A percentile compares a stretch with the other conserved stretches of the same genome.
Conservation (phyloP, 92 coral and sea anemone genomes). For the Ricordea florida region DNA sequence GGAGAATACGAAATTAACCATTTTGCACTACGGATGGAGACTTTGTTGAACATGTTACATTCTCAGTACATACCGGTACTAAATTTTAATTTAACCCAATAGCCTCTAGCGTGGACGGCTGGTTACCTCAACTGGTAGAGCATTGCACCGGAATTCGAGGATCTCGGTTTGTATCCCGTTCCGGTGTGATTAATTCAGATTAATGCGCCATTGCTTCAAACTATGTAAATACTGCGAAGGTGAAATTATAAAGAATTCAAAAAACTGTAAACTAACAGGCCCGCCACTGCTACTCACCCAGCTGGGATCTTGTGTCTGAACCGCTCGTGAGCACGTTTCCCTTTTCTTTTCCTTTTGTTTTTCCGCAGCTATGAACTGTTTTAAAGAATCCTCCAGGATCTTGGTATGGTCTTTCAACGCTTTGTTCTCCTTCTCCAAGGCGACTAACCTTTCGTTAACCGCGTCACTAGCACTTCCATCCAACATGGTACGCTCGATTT, state of each 20-base stretch:
- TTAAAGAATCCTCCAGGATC: conserved; percentile 75
- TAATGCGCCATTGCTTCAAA: too few species aligned
- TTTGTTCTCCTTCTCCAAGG: conserved; percentile 81
- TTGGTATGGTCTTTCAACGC: conserved; percentile 68
- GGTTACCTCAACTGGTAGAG: too few species aligned
- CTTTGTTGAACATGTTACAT: too few species aligned
- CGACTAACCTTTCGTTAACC: conserved; percentile 53
- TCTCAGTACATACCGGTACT: too few species aligned
- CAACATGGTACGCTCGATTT: conserved; percentile 65
- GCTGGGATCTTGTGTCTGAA: conserved; percentile 46
- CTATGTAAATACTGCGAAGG: too few species aligned
- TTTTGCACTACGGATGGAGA: too few species aligned
- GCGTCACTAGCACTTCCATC: conserved; percentile 43
- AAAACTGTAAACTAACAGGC: neutral
- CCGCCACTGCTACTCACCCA: conserved; percentile 16
- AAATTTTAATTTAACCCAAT: too few species aligned
- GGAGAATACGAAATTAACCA: too few species aligned
- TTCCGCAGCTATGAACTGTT: conserved; percentile 53
- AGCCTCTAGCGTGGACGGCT: too few species aligned
- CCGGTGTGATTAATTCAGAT: too few species aligned
- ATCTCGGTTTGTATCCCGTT: too few species aligned
- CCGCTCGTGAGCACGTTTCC: conserved; percentile 15
- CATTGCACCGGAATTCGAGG: too few species aligned
- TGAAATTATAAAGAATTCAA: neutral
- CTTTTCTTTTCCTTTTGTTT: conserved; percentile 50